phyloP scores from a whole-genome alignment of 2,113 vertebrate genomes.

The Archocentrus centrarchus region DNA sequence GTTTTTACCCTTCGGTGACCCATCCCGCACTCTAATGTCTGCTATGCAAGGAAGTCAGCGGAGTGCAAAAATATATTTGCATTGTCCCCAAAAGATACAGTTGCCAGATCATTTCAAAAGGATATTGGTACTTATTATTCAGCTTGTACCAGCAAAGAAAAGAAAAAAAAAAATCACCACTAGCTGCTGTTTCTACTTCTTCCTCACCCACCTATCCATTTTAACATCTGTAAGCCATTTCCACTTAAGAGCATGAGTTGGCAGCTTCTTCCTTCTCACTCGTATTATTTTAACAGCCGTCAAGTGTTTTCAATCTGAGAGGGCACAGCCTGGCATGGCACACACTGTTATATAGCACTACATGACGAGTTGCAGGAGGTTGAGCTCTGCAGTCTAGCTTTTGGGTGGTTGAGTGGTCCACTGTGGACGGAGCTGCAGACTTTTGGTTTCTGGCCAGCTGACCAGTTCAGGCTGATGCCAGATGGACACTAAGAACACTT shows the following conservation, averaged over 20 bases:
- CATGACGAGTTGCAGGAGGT: slow-evolving; percentile 17
- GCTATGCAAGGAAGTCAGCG: not conserved
- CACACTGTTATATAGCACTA: slow-evolving; percentile 23
- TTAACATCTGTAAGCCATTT: slow-evolving; percentile 77
- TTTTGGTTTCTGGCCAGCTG: slow-evolving; percentile 31
- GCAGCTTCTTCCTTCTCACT: slow-evolving; percentile 67
- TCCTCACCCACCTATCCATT: slow-evolving; percentile 56
- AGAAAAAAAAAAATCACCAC: not conserved
- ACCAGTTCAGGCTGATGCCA: slow-evolving; percentile 45
- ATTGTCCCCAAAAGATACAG: slow-evolving; percentile 2
- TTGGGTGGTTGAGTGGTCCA: slow-evolving; percentile 4
- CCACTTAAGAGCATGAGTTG: slow-evolving; percentile 65
- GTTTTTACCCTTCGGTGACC: slow-evolving; percentile 18
- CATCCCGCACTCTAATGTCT: slow-evolving; percentile 6
- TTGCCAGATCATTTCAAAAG: slow-evolving; percentile 18
- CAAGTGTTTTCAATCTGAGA: slow-evolving; percentile 71
- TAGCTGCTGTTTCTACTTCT: slow-evolving; percentile 23
- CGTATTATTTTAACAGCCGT: slow-evolving; percentile 75
- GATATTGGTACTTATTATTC: slow-evolving; percentile 9
- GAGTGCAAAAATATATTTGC: not conserved
- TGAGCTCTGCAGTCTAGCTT: slow-evolving; percentile 12
- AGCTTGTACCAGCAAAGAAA: slow-evolving; percentile 34
- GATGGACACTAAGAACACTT: slow-evolving; percentile 57
- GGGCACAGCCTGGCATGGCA: slow-evolving; percentile 69
- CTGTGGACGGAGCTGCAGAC: slow-evolving; percentile 35